Evolutionary conservation across 2,888 invertebrate genomes (phyloP), one percentile per base, ranked within the genome.

Genomic region (Pardosa pseudoannulata): DNA sequence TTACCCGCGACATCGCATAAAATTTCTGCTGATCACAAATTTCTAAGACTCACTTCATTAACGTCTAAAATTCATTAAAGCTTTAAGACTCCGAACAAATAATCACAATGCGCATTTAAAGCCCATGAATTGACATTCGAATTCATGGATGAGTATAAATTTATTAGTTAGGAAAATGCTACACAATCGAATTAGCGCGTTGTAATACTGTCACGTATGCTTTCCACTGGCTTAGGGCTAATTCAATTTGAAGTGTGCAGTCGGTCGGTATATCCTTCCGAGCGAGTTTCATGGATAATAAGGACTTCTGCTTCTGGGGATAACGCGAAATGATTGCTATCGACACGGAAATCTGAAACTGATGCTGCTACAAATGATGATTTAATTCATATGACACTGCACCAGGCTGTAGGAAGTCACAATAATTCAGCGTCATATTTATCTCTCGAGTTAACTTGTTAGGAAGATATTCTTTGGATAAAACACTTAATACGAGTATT

Each of bases 231-330:
- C 75, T 65, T 39, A 64, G 19, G 41, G 75, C 64, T 65, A 75
- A 75, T 75, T 75, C 65, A 75, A 75, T 75, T 75, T 75, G 65
- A 75, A 75, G 65, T 64, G 23, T 56, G 19, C 23, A 56, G 56
- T 23, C 23, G 23, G 19, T 56, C 23, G 56, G 19, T 19, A 23
- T 23, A 56, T 56, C 23, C 56, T 23, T 11, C 56, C 5, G 56
- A 23, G 23, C 5, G 56, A 23, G 1, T 23, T 3, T 23, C 3
- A 16, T 2, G 23, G 23, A 56, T 56, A 23, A 56, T 56, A 56
- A 56, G 3, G 19, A 56, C 6, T 56, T 5, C 5, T 56, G 56
- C 23, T 6, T 23, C 19, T 6, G 23, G 23, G 56, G 23, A 56
- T 23, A 56, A 56, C 7, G 11, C 23, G 56, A 56, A 23, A 23